phyloP scores from a whole-genome alignment of 35 echinoderm and acorn worm genomes.

The Nesometra sesokonis region DNA sequence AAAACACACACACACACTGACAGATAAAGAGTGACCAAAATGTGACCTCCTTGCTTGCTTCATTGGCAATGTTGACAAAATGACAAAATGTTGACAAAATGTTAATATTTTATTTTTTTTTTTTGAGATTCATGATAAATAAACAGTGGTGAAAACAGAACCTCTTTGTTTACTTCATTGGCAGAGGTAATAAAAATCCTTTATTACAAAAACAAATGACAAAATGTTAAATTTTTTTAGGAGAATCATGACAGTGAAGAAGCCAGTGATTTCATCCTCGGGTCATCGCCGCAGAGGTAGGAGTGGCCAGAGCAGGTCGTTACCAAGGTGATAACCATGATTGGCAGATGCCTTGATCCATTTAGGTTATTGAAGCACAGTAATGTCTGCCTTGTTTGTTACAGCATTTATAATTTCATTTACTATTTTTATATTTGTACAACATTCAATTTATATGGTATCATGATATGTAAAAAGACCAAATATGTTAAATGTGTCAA shows the following conservation, averaged over 20 bases:
- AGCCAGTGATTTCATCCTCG: background rate
- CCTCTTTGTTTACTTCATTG: too few relatives aligned
- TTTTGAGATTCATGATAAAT: too few relatives aligned
- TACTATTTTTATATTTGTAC: background rate
- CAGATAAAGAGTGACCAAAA: too few relatives aligned
- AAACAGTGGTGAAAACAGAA: too few relatives aligned
- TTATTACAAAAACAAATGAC: too few relatives aligned
- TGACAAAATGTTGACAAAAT: too few relatives aligned
- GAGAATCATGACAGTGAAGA: background rate
- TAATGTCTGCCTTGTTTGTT: background rate
- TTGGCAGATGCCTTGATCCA: background rate
- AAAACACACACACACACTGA: too few relatives aligned
- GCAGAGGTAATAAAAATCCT: too few relatives aligned
- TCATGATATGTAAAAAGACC: background rate
- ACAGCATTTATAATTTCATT: background rate
- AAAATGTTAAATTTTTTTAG: background rate
- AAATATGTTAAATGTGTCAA: background rate
- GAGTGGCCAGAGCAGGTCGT: background rate
- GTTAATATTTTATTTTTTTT: too few relatives aligned
- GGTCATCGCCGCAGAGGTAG: background rate
- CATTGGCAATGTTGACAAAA: too few relatives aligned
- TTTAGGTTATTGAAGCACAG: background rate
- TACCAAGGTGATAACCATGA: background rate
- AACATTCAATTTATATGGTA: background rate
- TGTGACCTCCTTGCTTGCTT: too few relatives aligned